Conservation (phyloP, 2,113 vertebrate genomes). For the Cyprinodon variegatus region DNA sequence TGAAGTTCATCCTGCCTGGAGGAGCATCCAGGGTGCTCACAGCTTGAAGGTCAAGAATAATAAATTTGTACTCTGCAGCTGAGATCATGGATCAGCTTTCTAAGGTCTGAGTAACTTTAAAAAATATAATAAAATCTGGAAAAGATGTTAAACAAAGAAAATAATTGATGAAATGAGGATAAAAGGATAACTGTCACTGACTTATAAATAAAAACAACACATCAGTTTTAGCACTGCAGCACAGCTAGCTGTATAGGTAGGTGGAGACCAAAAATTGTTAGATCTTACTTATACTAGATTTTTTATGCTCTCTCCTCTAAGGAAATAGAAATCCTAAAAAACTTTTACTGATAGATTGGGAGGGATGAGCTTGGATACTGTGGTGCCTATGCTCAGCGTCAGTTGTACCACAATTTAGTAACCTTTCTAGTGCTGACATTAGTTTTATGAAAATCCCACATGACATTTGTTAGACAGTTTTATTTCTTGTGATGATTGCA, state of each 20-base stretch:
- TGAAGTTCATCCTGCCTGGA: slow-evolving; percentile 54
- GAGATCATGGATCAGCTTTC: slow-evolving; percentile 1
- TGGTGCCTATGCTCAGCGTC: background rate
- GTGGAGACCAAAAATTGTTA: no score
- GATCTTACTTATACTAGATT: background rate
- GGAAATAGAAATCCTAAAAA: background rate
- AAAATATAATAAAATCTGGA: background rate
- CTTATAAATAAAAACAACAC: background rate
- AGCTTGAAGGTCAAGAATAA: slow-evolving; percentile 36
- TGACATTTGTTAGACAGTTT: background rate
- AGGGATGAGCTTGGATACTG: no score
- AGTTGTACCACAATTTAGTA: background rate
- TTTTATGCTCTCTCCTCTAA: background rate
- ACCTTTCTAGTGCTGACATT: background rate
- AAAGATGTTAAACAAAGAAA: background rate
- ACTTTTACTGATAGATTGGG: no score
- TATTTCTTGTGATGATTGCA: background rate
- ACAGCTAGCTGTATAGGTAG: background rate
- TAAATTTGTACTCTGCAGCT: slow-evolving; percentile 11
- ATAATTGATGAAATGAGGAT: background rate
- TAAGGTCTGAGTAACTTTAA: background rate
- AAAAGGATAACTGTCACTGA: background rate
- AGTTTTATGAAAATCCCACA: background rate
- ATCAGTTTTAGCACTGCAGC: background rate
- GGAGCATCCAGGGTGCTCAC: slow-evolving; percentile 36